Base-by-base conservation (phyloP, 2,113 vertebrate genomes). In the Clupea harengus region DNA sequence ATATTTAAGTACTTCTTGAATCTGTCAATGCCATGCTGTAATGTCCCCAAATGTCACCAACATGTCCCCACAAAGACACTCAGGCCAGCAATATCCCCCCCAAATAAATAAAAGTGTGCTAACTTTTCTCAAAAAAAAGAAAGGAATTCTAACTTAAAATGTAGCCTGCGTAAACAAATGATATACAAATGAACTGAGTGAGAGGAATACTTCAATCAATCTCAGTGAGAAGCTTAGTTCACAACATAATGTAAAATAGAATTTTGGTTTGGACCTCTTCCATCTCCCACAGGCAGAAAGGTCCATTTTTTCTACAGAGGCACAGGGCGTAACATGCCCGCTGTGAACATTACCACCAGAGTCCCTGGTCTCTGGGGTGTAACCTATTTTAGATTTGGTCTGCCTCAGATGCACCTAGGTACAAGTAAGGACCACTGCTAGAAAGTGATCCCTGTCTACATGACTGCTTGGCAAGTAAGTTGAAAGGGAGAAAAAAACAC, bases 301-400 rank as follows among this genome's bases (percentile, higher is more conserved):
- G 25, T 25, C 25, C 25, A 39, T 9, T 39, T 39, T 39, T 32
- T 39, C 72, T 5, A 11, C 2, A 4, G 3, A 39, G 72, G 72
- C 72, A 39, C 72, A 78, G 72, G 72, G 72, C 32, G 4, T 39
- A 39, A 78, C 72, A 78, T 32, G n/a, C 0, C 64, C 8, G 9
- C 64, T 25, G 25, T 67, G n/a, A 67, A 25, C 64, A 67, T 28
- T 13, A 78, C 5, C 64, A 72, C 6, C 64, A 28, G 32, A 13
- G 72, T 32, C 28, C 15, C 28, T 78, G 72, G 32, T 78, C 72
- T 78, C 72, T 39, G 72, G 72, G 72, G 72, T 78, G 72, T 78
- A 78, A 78, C 32, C 25, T 44, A 39, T 78, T 78, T 78, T 78
- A 11, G 2, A 78, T 78, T 28, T 32, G 72, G 11, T 78, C 72